A percentile compares a stretch with the other conserved stretches of the same genome.
Evolutionary conservation across 2,888 invertebrate species (phyloP).

Genomic region (Ditula angustiorana): DNA sequence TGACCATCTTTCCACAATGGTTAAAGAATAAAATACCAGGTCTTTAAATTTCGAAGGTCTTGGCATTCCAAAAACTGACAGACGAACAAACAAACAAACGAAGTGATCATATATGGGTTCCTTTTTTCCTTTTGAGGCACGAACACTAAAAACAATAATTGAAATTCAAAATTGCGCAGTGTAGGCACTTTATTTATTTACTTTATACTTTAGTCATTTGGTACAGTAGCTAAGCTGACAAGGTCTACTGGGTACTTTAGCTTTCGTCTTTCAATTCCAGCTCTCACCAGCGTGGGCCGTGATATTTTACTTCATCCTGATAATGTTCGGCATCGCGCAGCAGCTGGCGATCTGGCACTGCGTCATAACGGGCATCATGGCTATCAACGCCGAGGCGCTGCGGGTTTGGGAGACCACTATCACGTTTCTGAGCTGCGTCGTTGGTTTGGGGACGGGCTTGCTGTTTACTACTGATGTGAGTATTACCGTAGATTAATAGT

Average conservation of each 20-base stretch:
- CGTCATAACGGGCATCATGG: constrained; percentile 93
- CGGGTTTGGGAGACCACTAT: constrained; percentile 93
- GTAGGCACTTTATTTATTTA: too few species aligned
- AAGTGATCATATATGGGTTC: too few species aligned
- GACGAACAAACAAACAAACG: too few species aligned
- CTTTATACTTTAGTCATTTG: too few species aligned
- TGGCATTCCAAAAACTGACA: too few species aligned
- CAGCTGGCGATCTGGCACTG: constrained; percentile 97
- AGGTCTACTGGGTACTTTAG: too few species aligned
- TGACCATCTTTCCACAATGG: too few species aligned
- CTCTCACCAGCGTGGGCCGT: constrained; percentile 96
- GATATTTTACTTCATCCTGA: constrained; percentile 93
- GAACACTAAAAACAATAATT: too few species aligned
- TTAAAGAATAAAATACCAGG: too few species aligned
- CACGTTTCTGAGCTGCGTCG: constrained; percentile 93
- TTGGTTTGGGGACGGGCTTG: constrained; percentile 93
- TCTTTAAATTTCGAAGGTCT: too few species aligned
- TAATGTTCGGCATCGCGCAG: constrained; percentile 95
- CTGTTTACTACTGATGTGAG: constrained; percentile 94
- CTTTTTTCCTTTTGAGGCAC: too few species aligned
- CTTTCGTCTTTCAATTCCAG: constrained; percentile 58
- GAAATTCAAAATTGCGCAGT: too few species aligned
- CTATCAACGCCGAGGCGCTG: constrained; percentile 89
- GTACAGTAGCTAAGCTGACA: background rate
- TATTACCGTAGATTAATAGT: constrained; percentile 37